Conservation (phyloP, 2,888 invertebrate species). For the Molanna angustata region DNA sequence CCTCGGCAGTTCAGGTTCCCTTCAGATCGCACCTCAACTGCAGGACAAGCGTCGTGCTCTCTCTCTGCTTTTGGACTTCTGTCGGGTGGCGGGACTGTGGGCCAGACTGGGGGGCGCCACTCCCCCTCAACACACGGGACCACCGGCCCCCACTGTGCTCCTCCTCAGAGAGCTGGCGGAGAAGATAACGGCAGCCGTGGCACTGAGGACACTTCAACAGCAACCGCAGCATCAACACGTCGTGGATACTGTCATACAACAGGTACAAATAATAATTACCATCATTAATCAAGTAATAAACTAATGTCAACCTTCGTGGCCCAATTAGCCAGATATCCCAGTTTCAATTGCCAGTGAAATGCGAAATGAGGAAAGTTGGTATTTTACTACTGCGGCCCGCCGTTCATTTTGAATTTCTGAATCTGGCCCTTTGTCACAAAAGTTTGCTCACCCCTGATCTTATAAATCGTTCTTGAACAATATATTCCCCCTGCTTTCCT, state of each 20-base stretch:
- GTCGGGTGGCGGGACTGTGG: slow-evolving; percentile 68
- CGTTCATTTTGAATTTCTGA: too few species aligned
- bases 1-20: slow-evolving; percentile 71
- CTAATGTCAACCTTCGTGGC: too few species aligned
- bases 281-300: too few species aligned
- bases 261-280: too few species aligned
- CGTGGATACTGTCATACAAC: slow-evolving; percentile 30
- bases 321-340: too few species aligned
- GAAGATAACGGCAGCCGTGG: slow-evolving; percentile 71
- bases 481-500: too few species aligned
- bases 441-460: too few species aligned
- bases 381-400: too few species aligned
- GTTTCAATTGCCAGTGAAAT: too few species aligned
- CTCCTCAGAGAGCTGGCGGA: slow-evolving; percentile 74
- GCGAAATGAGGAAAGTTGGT: too few species aligned
- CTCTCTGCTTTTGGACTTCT: slow-evolving; percentile 71
- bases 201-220: slow-evolving; percentile 63
- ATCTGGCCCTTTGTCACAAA: too few species aligned
- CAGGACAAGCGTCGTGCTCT: slow-evolving; percentile 84
- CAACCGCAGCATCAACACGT: slow-evolving; percentile 31
- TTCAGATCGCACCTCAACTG: slow-evolving; percentile 82
- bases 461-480: too few species aligned
- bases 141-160: slow-evolving; percentile 44
- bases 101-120: slow-evolving; percentile 51
- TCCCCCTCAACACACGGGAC: slow-evolving; percentile 39